Evolutionary conservation across 2,888 invertebrate species (phyloP).

Genomic region (Scaeva pyrastri): DNA sequence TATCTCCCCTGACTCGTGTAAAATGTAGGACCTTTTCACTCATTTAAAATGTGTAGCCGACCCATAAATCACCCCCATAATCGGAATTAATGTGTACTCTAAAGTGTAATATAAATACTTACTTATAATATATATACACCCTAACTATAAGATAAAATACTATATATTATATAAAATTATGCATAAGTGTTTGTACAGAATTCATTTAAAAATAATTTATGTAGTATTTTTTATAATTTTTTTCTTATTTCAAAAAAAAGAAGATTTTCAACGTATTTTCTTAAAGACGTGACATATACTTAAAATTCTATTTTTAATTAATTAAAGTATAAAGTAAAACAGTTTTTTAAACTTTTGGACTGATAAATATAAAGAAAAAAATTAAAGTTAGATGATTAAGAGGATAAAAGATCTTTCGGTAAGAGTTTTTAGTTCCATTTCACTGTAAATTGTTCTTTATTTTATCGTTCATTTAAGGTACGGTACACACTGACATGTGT

Average conservation of each 20-base stretch:
- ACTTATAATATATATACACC: constrained; percentile 58
- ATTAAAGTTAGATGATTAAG: constrained; percentile 59
- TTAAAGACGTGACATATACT: constrained; percentile 45
- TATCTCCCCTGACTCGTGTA: constrained; percentile 47
- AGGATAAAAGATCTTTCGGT: constrained; percentile 68
- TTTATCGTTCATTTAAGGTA: constrained; percentile 41
- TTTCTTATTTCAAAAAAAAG: constrained; percentile 21
- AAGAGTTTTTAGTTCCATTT: constrained; percentile 51
- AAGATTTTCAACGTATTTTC: constrained; percentile 17
- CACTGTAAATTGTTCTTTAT: constrained; percentile 26
- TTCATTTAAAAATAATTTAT: constrained; percentile 52
- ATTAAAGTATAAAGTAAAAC: constrained; percentile 24
- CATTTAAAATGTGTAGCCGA: constrained; percentile 50
- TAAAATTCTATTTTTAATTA: constrained; percentile 54
- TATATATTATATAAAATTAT: constrained; percentile 47
- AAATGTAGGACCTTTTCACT: constrained; percentile 60
- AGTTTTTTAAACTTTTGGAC: constrained; percentile 69
- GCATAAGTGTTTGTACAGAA: constrained; percentile 73
- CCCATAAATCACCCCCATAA: constrained; percentile 36
- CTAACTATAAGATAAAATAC: constrained; percentile 48
- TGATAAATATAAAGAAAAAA: constrained; percentile 65
- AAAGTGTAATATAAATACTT: constrained; percentile 72
- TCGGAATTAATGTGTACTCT: constrained; percentile 73
- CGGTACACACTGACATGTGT: constrained; percentile 67
- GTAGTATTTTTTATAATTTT: constrained; percentile 53